Evolutionary conservation across 2,113 vertebrate genomes (phyloP), one percentile per base, ranked within the genome.

Genomic region (Ictalurus furcatus): DNA sequence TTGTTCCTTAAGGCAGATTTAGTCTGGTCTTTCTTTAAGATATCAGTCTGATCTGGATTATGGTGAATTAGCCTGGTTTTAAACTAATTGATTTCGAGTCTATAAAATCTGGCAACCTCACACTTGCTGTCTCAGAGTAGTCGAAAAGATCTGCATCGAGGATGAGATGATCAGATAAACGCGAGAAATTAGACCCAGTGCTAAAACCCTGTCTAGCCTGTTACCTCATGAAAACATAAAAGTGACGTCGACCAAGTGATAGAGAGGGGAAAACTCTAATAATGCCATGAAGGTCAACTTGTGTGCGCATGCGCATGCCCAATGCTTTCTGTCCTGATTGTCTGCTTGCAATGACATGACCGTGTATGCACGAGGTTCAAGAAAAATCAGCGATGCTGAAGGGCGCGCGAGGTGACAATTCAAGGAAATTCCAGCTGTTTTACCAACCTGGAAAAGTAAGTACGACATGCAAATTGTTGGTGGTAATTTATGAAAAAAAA

Each of bases 221-320:
- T 76, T 76, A 86, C 71, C 19, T 52, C 25, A 63, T 28, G 4
- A 40, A 79, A n/a, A 19, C 48, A n/a, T 56, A 21, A n/a, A 63
- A 56, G 63, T 67, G 61, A 88, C 86, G 86, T 88, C 86, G 30
- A 19, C 12, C 17, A 74, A 54, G 76, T 81, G 86, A 65, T 19
- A 9, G 73, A 78, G 56, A 34, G 40, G 71, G 34, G 9, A 69
- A 78, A 76, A 79, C 59, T 69, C 56, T 21, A 34, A 87, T 6
- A 37, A 82, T 25, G 61, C 19, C 23, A 89, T 89, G 83, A 89
- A 89, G 88, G 88, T 85, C 88, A 89, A 78, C 59, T 63, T 63
- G 58, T 59, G 37, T 30, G 88, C 88, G 88, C 88, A 85, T 89
- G 88, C 88, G 73, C 88, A 52, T 58, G 11, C 16, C 59, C 84